A percentile compares a stretch with the other conserved stretches of the same genome.
Conservation (phyloP, 64 coral and sea anemone genomes). For the Montipora efflorescens region DNA sequence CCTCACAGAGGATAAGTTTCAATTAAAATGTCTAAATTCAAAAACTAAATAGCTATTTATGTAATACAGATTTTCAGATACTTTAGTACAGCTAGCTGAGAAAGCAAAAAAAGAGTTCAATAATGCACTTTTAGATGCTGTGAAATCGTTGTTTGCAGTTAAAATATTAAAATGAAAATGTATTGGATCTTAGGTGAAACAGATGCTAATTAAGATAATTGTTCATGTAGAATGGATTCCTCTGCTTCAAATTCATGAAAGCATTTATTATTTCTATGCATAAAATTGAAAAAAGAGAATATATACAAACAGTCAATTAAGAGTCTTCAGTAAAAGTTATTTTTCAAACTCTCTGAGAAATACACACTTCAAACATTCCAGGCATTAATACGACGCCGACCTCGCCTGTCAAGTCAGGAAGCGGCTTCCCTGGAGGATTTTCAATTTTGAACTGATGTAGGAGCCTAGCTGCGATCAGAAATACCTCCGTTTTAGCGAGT, state of each 20-base stretch:
- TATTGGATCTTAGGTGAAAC: too few relatives aligned
- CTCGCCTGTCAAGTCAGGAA: slow-evolving; percentile 56
- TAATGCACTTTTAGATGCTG: neutral
- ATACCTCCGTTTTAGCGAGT: slow-evolving; percentile 63
- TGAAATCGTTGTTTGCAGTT: too few relatives aligned
- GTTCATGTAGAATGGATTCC: too few relatives aligned
- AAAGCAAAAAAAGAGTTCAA: neutral
- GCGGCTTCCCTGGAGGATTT: slow-evolving; percentile 2
- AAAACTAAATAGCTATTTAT: neutral
- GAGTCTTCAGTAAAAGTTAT: neutral
- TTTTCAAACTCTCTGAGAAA: neutral
- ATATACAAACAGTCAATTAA: too few relatives aligned
- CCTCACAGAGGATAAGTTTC: neutral
- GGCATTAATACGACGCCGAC: slow-evolving; percentile 36
- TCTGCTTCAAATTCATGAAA: too few relatives aligned
- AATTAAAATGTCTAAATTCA: neutral
- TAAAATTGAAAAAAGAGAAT: too few relatives aligned
- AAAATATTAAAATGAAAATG: too few relatives aligned
- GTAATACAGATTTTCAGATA: neutral
- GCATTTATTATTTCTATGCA: too few relatives aligned
- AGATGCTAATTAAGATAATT: too few relatives aligned
- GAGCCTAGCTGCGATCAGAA: slow-evolving; percentile 40
- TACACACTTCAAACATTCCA: slow-evolving; percentile 8
- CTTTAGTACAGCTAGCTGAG: neutral
- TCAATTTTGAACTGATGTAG: slow-evolving; percentile 72